Evolutionary conservation across 1,140 invertebrate genomes (phyloP).

Genomic region (Thrips palmi): DNA sequence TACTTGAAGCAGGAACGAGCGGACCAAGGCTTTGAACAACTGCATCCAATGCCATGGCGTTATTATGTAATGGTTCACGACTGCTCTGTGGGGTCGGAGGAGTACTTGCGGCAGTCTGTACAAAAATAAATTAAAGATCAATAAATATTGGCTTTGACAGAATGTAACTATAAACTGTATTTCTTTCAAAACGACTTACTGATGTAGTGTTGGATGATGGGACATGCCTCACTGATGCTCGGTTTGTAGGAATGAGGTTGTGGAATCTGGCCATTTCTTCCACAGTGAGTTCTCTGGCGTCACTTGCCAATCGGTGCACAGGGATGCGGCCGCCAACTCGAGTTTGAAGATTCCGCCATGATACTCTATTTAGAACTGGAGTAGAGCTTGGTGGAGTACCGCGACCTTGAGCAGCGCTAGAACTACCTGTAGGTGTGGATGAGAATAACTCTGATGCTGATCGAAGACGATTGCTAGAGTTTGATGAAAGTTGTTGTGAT

Average conservation of each 20-base stretch:
- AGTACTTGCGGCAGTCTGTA: no score
- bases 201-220: no score
- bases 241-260: slow-evolving; percentile 22
- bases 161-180: no score
- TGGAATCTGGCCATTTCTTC: slow-evolving; percentile 23
- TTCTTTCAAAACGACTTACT: no score
- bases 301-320: slow-evolving; percentile 23
- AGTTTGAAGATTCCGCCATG: slow-evolving; percentile 19
- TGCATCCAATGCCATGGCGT: no score
- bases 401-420: not conserved
- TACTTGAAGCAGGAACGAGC: no score
- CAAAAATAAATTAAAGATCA: no score
- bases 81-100: no score
- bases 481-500: slow-evolving; percentile 1
- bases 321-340: slow-evolving; percentile 23
- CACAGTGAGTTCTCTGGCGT: slow-evolving; percentile 23
- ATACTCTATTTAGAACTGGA: slow-evolving; percentile 20
- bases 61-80: no score
- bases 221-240: no score
- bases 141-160: no score
- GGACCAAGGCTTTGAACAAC: no score
- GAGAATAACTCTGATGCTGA: slow-evolving; percentile 6
- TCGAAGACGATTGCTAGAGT: not conserved
- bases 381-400: not conserved
- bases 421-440: slow-evolving; percentile 5